Conservation (phyloP, 2,113 vertebrate species). For the Lagopus muta region DNA sequence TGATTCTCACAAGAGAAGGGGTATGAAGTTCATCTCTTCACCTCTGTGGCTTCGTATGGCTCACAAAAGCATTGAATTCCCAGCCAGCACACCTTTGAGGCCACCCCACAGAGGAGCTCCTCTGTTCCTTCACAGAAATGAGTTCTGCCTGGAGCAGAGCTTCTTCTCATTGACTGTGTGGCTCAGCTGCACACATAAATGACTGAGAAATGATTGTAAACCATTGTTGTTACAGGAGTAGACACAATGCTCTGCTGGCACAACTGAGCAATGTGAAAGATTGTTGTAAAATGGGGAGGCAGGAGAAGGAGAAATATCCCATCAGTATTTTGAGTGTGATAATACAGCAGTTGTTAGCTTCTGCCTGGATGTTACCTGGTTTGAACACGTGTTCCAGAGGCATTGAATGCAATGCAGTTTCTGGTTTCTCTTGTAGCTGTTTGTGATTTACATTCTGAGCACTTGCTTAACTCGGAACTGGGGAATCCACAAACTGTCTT, state of each 20-base stretch:
- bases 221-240: fast-evolving
- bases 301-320: not conserved
- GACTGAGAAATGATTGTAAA: not conserved
- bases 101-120: not conserved
- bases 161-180: not conserved
- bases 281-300: not conserved
- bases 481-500: not conserved
- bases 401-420: fast-evolving
- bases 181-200: not conserved
- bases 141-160: not conserved
- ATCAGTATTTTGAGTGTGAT: slow-evolving; percentile 20
- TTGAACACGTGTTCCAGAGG: not conserved
- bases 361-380: not conserved
- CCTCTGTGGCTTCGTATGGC: fast-evolving
- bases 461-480: not conserved
- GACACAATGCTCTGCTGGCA: not conserved
- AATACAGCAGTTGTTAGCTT: not conserved
- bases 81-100: not conserved
- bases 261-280: fast-evolving
- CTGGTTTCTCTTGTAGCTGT: not conserved
- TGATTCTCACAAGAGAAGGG: not conserved
- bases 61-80: not conserved
- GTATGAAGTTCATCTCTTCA: not conserved
- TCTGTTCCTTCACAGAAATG: not conserved
- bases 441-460: not conserved